Conservation (phyloP, 2,113 vertebrate species). For the Platichthys stellatus region DNA sequence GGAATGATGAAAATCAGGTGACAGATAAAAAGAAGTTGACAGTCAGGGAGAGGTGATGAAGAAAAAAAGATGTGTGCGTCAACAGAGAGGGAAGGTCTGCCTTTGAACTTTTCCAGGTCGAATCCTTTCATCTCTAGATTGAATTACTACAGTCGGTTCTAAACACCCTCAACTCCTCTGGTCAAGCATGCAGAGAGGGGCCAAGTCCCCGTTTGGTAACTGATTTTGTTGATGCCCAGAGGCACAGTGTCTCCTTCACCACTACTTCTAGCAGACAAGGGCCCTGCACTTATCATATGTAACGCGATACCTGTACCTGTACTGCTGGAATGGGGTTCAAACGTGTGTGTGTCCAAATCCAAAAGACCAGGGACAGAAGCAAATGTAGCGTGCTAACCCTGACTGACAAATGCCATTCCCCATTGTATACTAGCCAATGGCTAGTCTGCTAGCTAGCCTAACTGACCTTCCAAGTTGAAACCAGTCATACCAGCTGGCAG, state of each 20-base stretch:
- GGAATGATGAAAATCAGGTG: background rate
- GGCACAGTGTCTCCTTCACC: constrained; percentile 60
- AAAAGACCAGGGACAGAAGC: background rate
- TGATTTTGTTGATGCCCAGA: constrained; percentile 51
- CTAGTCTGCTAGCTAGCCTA: background rate
- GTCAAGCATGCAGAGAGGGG: constrained; percentile 54
- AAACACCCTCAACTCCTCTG: constrained; percentile 29
- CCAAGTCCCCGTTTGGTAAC: constrained; percentile 54
- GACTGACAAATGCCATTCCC: background rate
- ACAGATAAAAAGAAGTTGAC: constrained; percentile 35
- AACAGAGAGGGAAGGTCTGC: constrained; percentile 16
- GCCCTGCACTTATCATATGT: constrained; percentile 66
- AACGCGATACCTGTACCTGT: constrained; percentile 51
- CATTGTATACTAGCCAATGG: background rate
- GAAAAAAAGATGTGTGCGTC: constrained; percentile 15
- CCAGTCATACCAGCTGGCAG: constrained; percentile 29
- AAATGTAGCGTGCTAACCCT: background rate
- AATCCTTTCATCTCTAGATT: constrained; percentile 40
- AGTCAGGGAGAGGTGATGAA: background rate
- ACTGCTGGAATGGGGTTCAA: background rate
- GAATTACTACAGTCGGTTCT: constrained; percentile 14
- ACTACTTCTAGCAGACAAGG: constrained; percentile 46
- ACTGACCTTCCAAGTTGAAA: constrained; percentile 41
- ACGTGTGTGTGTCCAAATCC: background rate
- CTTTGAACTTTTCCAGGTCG: constrained; percentile 57